Conservation (phyloP, 2,113 vertebrate genomes). For the Serilophus lunatus region DNA sequence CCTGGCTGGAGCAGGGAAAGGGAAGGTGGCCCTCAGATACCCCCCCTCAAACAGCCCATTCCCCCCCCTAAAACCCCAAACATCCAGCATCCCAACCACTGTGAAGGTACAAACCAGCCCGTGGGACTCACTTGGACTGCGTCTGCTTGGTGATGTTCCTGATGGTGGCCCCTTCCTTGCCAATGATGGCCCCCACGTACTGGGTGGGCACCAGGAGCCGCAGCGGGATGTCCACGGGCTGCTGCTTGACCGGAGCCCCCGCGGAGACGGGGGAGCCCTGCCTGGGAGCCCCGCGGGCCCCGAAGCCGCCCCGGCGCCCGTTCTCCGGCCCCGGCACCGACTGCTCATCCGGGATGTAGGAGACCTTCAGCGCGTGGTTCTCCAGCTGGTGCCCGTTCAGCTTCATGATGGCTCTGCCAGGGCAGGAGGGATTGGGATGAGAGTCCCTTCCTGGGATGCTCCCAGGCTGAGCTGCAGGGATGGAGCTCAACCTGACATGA, state of each 20-base stretch:
- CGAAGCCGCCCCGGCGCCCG: conserved; percentile 82
- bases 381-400: conserved; percentile 93
- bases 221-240: conserved; percentile 88
- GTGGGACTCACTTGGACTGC: conserved; percentile 86
- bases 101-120: no score
- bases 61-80: neutral
- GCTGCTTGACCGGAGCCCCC: conserved; percentile 81
- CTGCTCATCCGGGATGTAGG: conserved; percentile 91
- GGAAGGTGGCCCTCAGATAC: neutral
- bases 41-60: rapidly evolving
- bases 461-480: rapidly evolving
- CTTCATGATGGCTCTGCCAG: conserved; percentile 89
- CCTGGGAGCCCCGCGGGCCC: conserved; percentile 75
- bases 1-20: neutral
- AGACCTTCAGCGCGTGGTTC: conserved; percentile 87
- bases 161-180: conserved; percentile 95
- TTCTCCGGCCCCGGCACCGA: conserved; percentile 82
- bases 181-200: conserved; percentile 93
- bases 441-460: no score
- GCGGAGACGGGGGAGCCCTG: conserved; percentile 81
- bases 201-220: conserved; percentile 93
- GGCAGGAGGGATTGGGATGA: neutral
- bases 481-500: no score
- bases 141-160: conserved; percentile 96
- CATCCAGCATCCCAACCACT: neutral